A percentile compares a stretch with the other conserved stretches of the same genome.
phyloP scores from a whole-genome alignment of 30 jellyfish, hydroid and myxozoan genomes.

The Turritopsis dohrnii region DNA sequence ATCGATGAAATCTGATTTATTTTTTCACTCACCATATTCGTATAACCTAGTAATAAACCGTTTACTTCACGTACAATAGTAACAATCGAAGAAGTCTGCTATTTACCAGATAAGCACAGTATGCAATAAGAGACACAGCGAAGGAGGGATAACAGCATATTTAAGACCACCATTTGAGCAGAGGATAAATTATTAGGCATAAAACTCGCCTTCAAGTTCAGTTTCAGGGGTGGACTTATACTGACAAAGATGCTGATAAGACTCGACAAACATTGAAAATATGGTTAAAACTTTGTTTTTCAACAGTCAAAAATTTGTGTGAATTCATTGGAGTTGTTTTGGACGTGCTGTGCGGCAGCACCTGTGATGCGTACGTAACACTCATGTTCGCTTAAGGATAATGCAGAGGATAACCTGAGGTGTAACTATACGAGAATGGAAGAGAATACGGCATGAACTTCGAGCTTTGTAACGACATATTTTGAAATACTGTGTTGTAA shows the following conservation, averaged over 20 bases:
- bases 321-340: too few relatives aligned
- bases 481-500: neutral
- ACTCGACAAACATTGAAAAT: too few relatives aligned
- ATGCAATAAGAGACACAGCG: too few relatives aligned
- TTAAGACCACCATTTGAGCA: too few relatives aligned
- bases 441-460: neutral
- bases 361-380: neutral
- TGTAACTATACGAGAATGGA: neutral
- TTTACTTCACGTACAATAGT: too few relatives aligned
- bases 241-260: too few relatives aligned
- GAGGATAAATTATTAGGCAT: too few relatives aligned
- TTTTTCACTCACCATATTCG: neutral
- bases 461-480: neutral
- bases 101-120: neutral
- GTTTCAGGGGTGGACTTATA: too few relatives aligned
- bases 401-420: neutral
- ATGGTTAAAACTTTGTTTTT: too few relatives aligned
- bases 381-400: neutral
- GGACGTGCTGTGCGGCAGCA: neutral
- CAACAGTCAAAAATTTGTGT: too few relatives aligned
- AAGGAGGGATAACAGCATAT: too few relatives aligned
- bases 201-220: too few relatives aligned
- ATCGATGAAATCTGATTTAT: neutral
- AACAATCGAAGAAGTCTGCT: neutral
- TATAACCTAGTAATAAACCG: neutral